Base-by-base conservation (phyloP, 64 coral and sea anemone species). In the Platygyra sinensis region DNA sequence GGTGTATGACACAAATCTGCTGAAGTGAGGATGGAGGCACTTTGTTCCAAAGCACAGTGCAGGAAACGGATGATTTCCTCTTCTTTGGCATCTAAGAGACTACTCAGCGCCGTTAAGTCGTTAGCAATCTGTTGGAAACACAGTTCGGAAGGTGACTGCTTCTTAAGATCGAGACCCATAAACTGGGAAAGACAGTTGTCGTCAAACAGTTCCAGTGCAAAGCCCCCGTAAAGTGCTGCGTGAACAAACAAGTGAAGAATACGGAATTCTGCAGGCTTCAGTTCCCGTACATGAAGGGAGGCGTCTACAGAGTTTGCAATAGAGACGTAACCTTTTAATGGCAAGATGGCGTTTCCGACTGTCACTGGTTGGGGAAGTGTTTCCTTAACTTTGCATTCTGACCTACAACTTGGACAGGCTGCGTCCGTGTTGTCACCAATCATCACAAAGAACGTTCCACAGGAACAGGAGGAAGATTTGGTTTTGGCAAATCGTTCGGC, bases 261-360 rank as follows among this genome's bases (percentile, higher is more conserved):
- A 51, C 95, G 83, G 46, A 97, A 97, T 52, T 93, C 89, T 10
- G 76, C 83, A 25, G 95, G 95, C 50, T 89, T 82, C 38, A 97
- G 85, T 5, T 72, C 24, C 31, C 95, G 88, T n/a, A 81, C 79
- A 29, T 55, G 49, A 33, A 91, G 79, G 12, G 36, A 85, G 32
- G 24, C 12, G 38, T 85, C 38, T 71, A 71, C 19, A 52, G 38
- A 51, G 8, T 64, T 24, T 85, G 63, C 2, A 29, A 85, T 36
- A 8, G 17, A 49, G 10, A 85, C 22, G 42, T 90, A 93, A 22
- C 91, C 95, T 60, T 52, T 94, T 29, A 11, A 80, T 85, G 38
- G 22, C 38, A 38, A 39, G 1, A 8, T 80, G 11, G 12, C 62
- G 19, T 65, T 3, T 11, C 15, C 20, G 18, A 33, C 36, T 18